Conservation (phyloP, 2,888 invertebrate species). For the Drosophila kambysellisi region DNA sequence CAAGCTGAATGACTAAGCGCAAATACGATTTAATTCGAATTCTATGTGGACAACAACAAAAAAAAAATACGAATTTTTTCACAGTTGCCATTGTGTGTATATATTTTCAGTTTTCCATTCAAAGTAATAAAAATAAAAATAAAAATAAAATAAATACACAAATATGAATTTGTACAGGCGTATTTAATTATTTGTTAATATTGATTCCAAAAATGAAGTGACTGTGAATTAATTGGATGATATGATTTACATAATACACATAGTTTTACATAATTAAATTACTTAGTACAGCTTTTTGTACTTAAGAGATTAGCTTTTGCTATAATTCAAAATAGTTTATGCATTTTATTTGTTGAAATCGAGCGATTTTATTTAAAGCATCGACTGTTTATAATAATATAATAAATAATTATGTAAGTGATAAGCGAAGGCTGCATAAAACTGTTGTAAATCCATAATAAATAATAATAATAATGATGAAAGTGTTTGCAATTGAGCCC, state of each 20-base stretch:
- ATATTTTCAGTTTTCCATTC: constrained; percentile 5
- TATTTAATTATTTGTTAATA: not conserved
- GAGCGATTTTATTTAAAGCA: constrained; percentile 33
- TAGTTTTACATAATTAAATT: not conserved
- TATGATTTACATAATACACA: constrained; percentile 16
- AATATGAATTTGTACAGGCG: constrained; percentile 6
- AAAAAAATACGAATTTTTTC: constrained; percentile 24
- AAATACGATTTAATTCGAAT: constrained; percentile 4
- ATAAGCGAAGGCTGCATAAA: constrained; percentile 59
- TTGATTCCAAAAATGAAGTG: constrained; percentile 19
- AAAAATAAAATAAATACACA: constrained; percentile 18
- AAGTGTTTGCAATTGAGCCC: constrained; percentile 74
- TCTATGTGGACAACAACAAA: not conserved
- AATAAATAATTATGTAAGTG: constrained; percentile 32
- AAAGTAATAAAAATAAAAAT: not conserved
- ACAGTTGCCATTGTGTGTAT: constrained; percentile 16
- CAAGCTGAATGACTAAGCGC: constrained; percentile 28
- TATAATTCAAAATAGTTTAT: constrained; percentile 7
- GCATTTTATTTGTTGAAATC: constrained; percentile 25
- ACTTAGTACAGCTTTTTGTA: constrained; percentile 34
- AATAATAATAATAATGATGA: constrained; percentile 39
- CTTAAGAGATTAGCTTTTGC: constrained; percentile 23
- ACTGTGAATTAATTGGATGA: constrained; percentile 12
- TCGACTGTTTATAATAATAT: constrained; percentile 50
- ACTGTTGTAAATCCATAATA: constrained; percentile 21